Base-by-base conservation (phyloP, 2,113 vertebrate genomes). In the Lichenostomus cassidix region DNA sequence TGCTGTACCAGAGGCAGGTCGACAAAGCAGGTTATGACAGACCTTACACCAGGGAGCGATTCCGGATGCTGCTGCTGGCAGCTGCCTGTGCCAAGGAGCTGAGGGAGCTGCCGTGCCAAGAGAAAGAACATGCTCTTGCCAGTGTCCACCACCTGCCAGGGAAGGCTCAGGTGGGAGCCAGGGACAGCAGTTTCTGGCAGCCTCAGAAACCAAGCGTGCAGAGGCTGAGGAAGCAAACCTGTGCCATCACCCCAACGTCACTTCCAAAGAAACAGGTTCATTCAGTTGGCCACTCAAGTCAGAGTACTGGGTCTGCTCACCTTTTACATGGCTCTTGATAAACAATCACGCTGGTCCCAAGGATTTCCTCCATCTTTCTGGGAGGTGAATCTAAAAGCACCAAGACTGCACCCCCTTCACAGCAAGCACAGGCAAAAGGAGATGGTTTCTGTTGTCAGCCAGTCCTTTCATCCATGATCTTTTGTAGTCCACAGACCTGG, bases 1-100 rank as follows among this genome's bases (percentile, higher is more conserved):
- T 60, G 53, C 62, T 7, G 0, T 1, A 33, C 0, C 0, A 0
- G 31, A 27, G 39, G 70, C 79, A 76, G 47, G 42, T 60, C 1
- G 0, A 56, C 29, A 77, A 53, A 83, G 71, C 44, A 39, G 80
- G 58, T 68, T 73, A 59, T n/a, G 63, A 62, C 50, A 83, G 73
- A 65, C 16, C 10, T 83, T 25, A 47, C 16, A 50, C 2, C 44
- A 60, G 27, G 49, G 11, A 73, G 41, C 0, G 0, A 73, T 23
- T 73, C 92, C 16, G 20, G 69, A 19, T 5, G 25, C 63, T 0
- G 5, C 47, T 53, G 44, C 55, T 17, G 10, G 74, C 59, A 58
- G 82, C 53, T 1, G 5, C 23, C 59, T 52, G n/a, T 71, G 65
- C 35, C 70, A 67, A 49, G 39, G 28, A 88, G 56, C 56, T 49